These are phyloP conservation scores for Bungarus multicinctus DNA, from an alignment of 2,113 vertebrate species.

Conservation along the genomic window DNA sequence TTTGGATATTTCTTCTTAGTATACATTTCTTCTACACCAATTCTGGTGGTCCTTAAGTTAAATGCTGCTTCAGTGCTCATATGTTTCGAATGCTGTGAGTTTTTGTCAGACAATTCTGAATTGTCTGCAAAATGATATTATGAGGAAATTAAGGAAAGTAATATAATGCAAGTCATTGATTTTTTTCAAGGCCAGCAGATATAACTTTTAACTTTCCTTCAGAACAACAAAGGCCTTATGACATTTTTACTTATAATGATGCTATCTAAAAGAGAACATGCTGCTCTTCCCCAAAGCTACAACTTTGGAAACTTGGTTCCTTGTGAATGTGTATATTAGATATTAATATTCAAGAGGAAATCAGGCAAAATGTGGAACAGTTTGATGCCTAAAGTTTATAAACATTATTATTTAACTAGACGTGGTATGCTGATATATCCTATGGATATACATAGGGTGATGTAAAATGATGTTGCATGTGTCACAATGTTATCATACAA, in stretches of 20 bases:
- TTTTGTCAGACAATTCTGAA: constrained; percentile 4
- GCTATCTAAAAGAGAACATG: not conserved
- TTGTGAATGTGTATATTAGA: not conserved
- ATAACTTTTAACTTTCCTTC: not conserved
- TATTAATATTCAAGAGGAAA: not conserved
- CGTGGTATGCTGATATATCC: not conserved
- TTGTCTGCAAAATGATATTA: not conserved
- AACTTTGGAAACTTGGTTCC: not conserved
- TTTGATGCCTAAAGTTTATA: not conserved
- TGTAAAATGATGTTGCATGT: not conserved
- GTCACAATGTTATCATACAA: not conserved
- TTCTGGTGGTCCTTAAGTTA: not conserved
- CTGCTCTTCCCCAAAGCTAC: not conserved
- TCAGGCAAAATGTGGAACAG: not conserved
- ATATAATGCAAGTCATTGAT: not conserved
- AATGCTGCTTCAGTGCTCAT: not conserved
- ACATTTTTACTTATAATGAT: not conserved
- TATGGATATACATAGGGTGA: not conserved
- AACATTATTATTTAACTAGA: not conserved
- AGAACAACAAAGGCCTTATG: not conserved
- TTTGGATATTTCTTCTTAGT: not conserved
- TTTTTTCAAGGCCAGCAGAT: not conserved
- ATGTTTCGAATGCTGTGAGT: not conserved
- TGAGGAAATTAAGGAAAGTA: constrained; percentile 3
- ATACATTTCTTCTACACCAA: not conserved